Percentiles rank a stretch among this genome's conserved stretches.
Conservation (phyloP, 2,888 invertebrate genomes). For the Euzophera pinguis region DNA sequence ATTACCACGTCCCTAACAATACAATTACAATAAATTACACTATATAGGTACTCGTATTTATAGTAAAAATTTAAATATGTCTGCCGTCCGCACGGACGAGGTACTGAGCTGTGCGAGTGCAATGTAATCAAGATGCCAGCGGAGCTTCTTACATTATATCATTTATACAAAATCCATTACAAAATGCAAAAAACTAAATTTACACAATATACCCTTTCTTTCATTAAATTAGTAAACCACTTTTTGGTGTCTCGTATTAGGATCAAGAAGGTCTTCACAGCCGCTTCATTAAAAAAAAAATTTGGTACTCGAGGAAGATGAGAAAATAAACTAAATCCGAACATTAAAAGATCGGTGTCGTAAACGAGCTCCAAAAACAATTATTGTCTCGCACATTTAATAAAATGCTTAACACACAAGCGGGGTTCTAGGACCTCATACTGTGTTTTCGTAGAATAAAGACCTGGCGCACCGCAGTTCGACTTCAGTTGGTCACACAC, state of each 20-base stretch:
- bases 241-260: conserved; percentile 59
- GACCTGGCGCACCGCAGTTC: conserved; percentile 29
- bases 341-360: conserved; percentile 30
- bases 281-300: conserved; percentile 55
- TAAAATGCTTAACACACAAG: conserved; percentile 47
- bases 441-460: conserved; percentile 35
- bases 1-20: conserved; percentile 67
- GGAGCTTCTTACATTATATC: conserved; percentile 43
- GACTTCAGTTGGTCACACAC: conserved; percentile 22
- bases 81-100: conserved; percentile 62
- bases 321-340: conserved; percentile 35
- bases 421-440: conserved; percentile 1
- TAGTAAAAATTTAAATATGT: conserved; percentile 58
- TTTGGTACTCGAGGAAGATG: conserved; percentile 39
- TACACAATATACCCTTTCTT: conserved; percentile 43
- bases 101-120: conserved; percentile 69
- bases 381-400: conserved; percentile 74
- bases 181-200: conserved; percentile 55
- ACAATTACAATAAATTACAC: conserved; percentile 73
- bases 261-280: conserved; percentile 70
- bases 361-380: conserved; percentile 51
- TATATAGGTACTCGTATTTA: conserved; percentile 60
- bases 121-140: conserved; percentile 33
- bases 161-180: conserved; percentile 46
- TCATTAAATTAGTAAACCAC: conserved; percentile 44